A percentile compares a stretch with the other conserved stretches of the same genome.
Conservation (phyloP, 2,888 invertebrate genomes). For the Lydus trimaculatus region DNA sequence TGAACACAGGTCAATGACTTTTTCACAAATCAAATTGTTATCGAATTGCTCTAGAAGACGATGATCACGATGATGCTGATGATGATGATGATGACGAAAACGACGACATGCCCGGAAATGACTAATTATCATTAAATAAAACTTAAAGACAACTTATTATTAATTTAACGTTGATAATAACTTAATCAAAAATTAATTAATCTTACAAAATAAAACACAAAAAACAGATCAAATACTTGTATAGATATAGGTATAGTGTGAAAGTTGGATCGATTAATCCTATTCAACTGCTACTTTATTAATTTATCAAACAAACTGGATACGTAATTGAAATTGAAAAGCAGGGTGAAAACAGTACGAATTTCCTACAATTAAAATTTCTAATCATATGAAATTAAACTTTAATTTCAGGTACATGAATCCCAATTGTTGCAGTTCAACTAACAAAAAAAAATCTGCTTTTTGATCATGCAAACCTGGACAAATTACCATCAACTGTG, state of each 20-base stretch:
- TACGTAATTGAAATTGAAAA: background rate
- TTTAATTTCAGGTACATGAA: too few species aligned
- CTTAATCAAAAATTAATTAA: background rate
- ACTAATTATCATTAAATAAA: background rate
- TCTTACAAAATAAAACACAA: too few species aligned
- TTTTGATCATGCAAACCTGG: slow-evolving; percentile 15
- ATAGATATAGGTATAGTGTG: background rate
- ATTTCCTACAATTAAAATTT: background rate
- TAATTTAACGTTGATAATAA: background rate
- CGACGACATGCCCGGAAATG: background rate
- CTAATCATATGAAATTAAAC: background rate
- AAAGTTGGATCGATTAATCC: background rate
- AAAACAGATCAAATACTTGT: too few species aligned
- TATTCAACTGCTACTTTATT: too few species aligned
- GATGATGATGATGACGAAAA: background rate
- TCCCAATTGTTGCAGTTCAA: background rate
- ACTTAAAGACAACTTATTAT: background rate
- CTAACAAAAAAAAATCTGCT: background rate
- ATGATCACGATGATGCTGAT: too few species aligned
- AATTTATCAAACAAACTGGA: too few species aligned
- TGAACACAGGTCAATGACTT: background rate
- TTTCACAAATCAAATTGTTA: background rate
- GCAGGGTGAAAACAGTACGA: background rate
- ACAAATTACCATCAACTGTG: too few species aligned
- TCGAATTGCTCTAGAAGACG: too few species aligned